Evolutionary conservation across 2,888 invertebrate genomes (phyloP).

Genomic region (Crepidodera aurea): DNA sequence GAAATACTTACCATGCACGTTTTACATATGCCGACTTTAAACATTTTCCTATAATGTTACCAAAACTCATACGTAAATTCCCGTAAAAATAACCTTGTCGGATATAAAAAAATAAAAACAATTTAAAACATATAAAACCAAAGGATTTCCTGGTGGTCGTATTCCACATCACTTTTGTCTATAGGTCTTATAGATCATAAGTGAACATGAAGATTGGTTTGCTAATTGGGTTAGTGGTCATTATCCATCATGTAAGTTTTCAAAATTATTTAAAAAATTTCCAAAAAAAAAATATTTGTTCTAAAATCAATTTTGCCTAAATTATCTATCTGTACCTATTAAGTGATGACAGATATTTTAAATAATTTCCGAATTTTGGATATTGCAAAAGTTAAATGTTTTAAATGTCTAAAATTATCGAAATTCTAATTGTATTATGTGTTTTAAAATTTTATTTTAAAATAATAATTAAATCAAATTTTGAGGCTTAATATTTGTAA

Average conservation of each 20-base stretch:
- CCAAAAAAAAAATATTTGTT: not conserved
- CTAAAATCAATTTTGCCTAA: not conserved
- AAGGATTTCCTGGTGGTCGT: slow-evolving; percentile 17
- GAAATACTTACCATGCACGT: slow-evolving; percentile 14
- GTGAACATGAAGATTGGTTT: slow-evolving; percentile 37
- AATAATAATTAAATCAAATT: too few species aligned
- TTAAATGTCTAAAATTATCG: too few species aligned
- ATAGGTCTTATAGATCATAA: slow-evolving; percentile 39
- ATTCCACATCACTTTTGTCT: slow-evolving; percentile 40
- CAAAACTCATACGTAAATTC: slow-evolving; percentile 23
- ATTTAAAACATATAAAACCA: slow-evolving; percentile 38
- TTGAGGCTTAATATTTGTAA: too few species aligned
- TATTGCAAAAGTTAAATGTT: too few species aligned
- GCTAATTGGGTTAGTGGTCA: slow-evolving; percentile 34
- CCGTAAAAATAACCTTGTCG: slow-evolving; percentile 33
- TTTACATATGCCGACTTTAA: slow-evolving; percentile 18
- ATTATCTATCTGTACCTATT: too few species aligned
- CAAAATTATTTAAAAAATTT: slow-evolving; percentile 4
- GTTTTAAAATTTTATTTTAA: too few species aligned
- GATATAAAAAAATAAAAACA: slow-evolving; percentile 35
- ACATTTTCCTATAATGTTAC: slow-evolving; percentile 21
- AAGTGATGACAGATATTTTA: too few species aligned
- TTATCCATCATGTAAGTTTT: slow-evolving; percentile 39
- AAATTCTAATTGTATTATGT: too few species aligned
- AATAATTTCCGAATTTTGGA: too few species aligned